phyloP scores from a whole-genome alignment of 1,140 invertebrate species.

The Phymastichus coffea region DNA sequence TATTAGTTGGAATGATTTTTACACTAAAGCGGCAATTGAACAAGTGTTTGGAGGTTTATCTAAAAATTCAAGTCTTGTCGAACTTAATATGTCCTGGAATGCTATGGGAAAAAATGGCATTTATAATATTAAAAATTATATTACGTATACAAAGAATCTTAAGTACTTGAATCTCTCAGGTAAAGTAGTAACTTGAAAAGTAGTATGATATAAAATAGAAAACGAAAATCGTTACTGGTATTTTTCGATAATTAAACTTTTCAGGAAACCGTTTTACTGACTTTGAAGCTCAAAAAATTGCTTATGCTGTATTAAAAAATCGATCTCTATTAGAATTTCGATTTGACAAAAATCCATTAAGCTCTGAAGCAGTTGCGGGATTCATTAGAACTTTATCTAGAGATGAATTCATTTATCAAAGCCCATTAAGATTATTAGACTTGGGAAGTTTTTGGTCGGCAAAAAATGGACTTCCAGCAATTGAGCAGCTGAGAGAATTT shows the following conservation, averaged over 20 bases:
- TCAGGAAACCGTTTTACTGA: slow-evolving; percentile 45
- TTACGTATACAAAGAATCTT: slow-evolving; percentile 30
- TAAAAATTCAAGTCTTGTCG: slow-evolving; percentile 35
- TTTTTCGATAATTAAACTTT: too few species aligned
- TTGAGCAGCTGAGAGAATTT: slow-evolving; percentile 38
- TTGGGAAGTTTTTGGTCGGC: slow-evolving; percentile 50
- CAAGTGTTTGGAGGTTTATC: slow-evolving; percentile 38
- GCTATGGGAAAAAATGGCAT: slow-evolving; percentile 36
- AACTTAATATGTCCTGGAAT: slow-evolving; percentile 53
- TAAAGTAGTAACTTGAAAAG: too few species aligned
- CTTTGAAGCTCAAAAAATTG: slow-evolving; percentile 34
- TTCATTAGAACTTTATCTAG: slow-evolving; percentile 35
- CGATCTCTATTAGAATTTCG: slow-evolving; percentile 35
- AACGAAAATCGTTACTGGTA: too few species aligned
- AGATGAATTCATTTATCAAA: slow-evolving; percentile 25
- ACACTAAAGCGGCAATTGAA: slow-evolving; percentile 37
- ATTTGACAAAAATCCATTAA: slow-evolving; percentile 45
- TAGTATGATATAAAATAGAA: too few species aligned
- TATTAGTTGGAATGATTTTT: slow-evolving; percentile 55
- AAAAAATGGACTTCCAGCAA: slow-evolving; percentile 40
- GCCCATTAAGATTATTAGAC: slow-evolving; percentile 43
- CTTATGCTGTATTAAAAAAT: slow-evolving; percentile 40
- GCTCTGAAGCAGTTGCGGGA: slow-evolving; percentile 32
- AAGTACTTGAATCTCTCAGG: slow-evolving; percentile 39
- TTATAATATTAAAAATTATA: slow-evolving; percentile 29